A percentile compares a stretch with the other conserved stretches of the same genome.
Conservation (phyloP, 2,888 invertebrate genomes). For the Antheraea yamamai region DNA sequence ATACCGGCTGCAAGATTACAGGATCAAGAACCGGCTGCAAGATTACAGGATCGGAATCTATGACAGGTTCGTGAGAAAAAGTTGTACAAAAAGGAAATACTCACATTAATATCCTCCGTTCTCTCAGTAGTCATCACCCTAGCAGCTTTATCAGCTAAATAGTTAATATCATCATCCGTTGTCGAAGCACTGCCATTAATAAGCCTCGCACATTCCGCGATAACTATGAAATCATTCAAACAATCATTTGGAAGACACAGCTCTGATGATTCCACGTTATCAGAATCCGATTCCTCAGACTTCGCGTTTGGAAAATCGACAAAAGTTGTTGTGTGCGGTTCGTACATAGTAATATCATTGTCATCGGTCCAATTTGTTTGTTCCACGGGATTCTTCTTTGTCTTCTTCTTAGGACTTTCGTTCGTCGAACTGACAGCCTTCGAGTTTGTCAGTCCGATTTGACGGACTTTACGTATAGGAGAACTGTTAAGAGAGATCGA, state of each 20-base stretch:
- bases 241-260: slow-evolving; percentile 74
- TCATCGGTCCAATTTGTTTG: slow-evolving; percentile 63
- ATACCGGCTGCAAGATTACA: no score
- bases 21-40: no score
- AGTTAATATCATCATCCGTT: slow-evolving; percentile 69
- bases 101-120: slow-evolving; percentile 42
- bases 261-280: slow-evolving; percentile 69
- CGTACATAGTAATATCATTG: slow-evolving; percentile 77
- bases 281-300: slow-evolving; percentile 73
- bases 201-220: slow-evolving; percentile 63
- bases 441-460: slow-evolving; percentile 61
- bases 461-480: slow-evolving; percentile 75
- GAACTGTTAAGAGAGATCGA: slow-evolving; percentile 75
- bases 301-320: slow-evolving; percentile 64
- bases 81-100: background rate
- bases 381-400: slow-evolving; percentile 58
- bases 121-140: slow-evolving; percentile 73
- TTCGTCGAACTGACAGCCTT: slow-evolving; percentile 67
- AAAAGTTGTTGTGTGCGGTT: slow-evolving; percentile 72
- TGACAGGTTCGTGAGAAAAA: background rate
- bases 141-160: slow-evolving; percentile 71
- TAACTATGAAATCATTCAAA: slow-evolving; percentile 72
- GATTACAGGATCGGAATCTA: no score
- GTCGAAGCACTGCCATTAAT: slow-evolving; percentile 55
- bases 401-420: slow-evolving; percentile 69